Conservation (phyloP, 2,113 vertebrate species). For the Gallinago media region DNA sequence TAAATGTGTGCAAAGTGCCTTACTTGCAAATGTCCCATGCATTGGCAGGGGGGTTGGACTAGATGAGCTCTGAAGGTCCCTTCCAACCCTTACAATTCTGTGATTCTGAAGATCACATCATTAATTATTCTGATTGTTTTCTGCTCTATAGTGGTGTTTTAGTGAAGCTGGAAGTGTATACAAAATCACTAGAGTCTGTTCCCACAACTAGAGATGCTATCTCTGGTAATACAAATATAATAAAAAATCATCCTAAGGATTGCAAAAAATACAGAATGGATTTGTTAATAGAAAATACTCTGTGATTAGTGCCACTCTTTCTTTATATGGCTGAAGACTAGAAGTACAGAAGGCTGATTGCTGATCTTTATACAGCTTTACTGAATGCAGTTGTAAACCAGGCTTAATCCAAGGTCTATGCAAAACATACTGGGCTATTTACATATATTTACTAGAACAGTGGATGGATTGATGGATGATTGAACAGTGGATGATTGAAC, state of each 20-base stretch:
- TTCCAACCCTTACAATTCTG: too few species aligned
- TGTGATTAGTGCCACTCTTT: background rate
- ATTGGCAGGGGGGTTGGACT: too few species aligned
- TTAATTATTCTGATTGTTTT: background rate
- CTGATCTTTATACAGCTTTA: background rate
- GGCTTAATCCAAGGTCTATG: background rate
- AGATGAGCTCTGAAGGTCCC: too few species aligned
- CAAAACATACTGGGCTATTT: background rate
- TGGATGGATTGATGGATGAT: background rate
- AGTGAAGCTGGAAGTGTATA: background rate
- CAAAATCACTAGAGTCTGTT: background rate
- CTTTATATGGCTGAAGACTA: background rate
- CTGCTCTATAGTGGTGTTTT: background rate
- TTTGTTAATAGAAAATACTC: background rate
- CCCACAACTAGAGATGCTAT: background rate
- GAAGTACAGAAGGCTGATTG: background rate
- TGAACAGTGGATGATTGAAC: too few species aligned
- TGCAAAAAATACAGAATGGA: background rate
- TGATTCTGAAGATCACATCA: background rate
- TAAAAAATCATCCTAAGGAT: background rate
- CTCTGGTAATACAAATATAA: background rate
- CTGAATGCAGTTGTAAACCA: background rate
- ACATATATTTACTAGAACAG: background rate
- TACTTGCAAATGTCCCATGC: background rate
- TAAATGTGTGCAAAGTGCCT: background rate